phyloP scores from a whole-genome alignment of 2,888 invertebrate genomes.

The Therioaphis trifolii region DNA sequence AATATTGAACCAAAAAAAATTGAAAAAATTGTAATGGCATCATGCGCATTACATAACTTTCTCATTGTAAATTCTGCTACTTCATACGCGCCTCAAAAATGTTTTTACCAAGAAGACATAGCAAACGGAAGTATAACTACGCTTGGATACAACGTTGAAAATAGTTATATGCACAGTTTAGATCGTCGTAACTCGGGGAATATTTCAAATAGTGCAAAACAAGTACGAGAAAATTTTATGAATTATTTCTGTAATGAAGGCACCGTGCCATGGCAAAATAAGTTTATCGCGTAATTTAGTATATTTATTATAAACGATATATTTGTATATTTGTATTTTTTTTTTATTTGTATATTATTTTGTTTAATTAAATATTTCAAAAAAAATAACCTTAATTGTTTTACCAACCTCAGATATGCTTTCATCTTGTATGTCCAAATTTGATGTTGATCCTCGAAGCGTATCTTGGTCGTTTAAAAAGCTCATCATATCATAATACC shows the following conservation, averaged over 20 bases:
- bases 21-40: neutral
- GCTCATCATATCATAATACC: conserved; percentile 66
- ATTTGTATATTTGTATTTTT: no score
- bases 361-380: no score
- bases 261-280: conserved; percentile 15
- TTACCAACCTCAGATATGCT: no score
- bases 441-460: conserved; percentile 46
- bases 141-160: conserved; percentile 5
- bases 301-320: neutral
- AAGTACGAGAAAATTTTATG: conserved; percentile 20
- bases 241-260: conserved; percentile 29
- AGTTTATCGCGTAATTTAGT: conserved; percentile 7
- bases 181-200: conserved; percentile 4
- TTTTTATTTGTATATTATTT: no score
- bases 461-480: conserved; percentile 64
- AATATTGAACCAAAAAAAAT: conserved; percentile 5
- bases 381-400: no score
- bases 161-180: conserved; percentile 9
- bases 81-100: neutral
- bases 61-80: neutral
- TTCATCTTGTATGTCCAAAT: conserved; percentile 40
- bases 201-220: neutral
- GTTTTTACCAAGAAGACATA: neutral
- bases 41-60: neutral
- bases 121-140: conserved; percentile 13